Evolutionary conservation across 2,888 invertebrate genomes (phyloP).

Genomic region (Fragum fragum): DNA sequence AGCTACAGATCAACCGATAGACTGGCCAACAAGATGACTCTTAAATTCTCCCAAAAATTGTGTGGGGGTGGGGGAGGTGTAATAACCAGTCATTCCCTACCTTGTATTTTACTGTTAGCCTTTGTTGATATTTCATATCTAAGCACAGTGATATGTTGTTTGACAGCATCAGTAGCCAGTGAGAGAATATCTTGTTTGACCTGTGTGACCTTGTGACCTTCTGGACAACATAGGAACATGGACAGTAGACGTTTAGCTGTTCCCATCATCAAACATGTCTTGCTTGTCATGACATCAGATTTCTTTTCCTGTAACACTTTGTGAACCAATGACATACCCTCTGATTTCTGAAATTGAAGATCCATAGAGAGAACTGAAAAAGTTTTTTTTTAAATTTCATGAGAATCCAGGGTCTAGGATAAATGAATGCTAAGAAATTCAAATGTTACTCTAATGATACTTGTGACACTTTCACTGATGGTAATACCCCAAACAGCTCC

Average conservation of each 20-base stretch:
- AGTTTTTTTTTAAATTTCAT: no score
- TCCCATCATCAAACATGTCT: constrained; percentile 55
- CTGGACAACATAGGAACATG: constrained; percentile 65
- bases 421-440: no score
- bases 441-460: no score
- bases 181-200: constrained; percentile 65
- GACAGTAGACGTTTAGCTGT: constrained; percentile 73
- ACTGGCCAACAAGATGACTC: no score
- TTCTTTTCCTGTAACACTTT: constrained; percentile 27
- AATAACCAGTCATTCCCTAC: no score
- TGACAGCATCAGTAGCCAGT: constrained; percentile 73
- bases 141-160: constrained; percentile 69
- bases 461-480: no score
- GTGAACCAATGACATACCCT: constrained; percentile 44
- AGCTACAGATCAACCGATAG: no score
- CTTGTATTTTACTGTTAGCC: constrained; percentile 32
- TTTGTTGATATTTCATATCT: constrained; percentile 66
- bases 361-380: no score
- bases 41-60: no score
- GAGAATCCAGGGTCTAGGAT: no score
- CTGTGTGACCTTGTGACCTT: constrained; percentile 8
- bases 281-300: constrained; percentile 17
- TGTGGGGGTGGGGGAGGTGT: no score
- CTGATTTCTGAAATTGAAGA: constrained; percentile 41
- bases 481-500: no score